Evolutionary conservation across 2,888 invertebrate genomes (phyloP).

Genomic region (Caenorhabditis zanzibari): DNA sequence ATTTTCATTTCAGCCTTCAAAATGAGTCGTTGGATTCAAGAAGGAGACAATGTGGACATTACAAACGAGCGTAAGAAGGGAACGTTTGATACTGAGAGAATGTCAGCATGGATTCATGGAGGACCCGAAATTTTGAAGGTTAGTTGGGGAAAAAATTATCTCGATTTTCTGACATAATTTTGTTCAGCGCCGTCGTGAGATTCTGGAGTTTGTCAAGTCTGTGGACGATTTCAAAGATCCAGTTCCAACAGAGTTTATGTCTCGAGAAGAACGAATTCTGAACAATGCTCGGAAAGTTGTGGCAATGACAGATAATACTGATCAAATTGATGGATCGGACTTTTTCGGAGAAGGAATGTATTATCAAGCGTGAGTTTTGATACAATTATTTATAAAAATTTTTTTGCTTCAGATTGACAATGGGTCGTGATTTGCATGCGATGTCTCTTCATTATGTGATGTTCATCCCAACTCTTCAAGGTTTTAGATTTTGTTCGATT

Average conservation of each 20-base stretch:
- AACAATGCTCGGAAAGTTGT: constrained; percentile 83
- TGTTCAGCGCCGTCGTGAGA: constrained; percentile 77
- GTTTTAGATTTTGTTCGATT: too few relatives aligned
- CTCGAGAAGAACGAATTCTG: constrained; percentile 83
- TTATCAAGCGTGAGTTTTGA: constrained; percentile 73
- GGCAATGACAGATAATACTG: constrained; percentile 79
- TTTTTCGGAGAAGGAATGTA: constrained; percentile 83
- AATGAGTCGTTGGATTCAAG: constrained; percentile 72
- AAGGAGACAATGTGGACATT: constrained; percentile 80
- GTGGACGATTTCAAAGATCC: constrained; percentile 82
- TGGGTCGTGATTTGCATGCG: constrained; percentile 85
- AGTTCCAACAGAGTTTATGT: constrained; percentile 82
- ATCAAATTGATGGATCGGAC: constrained; percentile 80
- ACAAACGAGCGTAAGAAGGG: constrained; percentile 72
- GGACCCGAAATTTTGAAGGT: constrained; percentile 74
- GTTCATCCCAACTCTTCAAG: constrained; percentile 94
- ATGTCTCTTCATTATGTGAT: constrained; percentile 92
- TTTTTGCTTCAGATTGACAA: constrained; percentile 74
- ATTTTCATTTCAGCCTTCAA: constrained; percentile 17
- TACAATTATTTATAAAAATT: not conserved
- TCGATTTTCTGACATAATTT: not conserved
- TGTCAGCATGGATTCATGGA: constrained; percentile 78
- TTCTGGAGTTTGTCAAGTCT: constrained; percentile 80
- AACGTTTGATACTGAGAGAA: constrained; percentile 71
- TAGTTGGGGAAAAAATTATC: not conserved